Base-by-base conservation (phyloP, 1,140 invertebrate species). In the Vanessa atalanta region DNA sequence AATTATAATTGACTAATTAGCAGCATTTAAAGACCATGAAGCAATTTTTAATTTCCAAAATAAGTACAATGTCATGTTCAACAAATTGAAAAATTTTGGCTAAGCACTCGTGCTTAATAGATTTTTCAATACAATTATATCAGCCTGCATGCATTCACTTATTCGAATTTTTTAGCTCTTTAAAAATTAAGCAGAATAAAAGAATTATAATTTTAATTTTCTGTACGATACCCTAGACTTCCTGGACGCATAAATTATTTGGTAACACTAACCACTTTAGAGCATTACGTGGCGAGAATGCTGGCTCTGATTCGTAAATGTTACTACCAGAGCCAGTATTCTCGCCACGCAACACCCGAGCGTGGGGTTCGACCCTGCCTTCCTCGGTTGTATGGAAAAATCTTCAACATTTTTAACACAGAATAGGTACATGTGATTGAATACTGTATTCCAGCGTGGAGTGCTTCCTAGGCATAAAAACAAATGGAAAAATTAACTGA, bases 271-370 rank as follows among this genome's bases (percentile, higher is more conserved):
- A 61, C 3, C 23, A 61, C 16, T 61, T 61, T 37, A 11, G 91
- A 95, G 13, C 98, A 97, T 86, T 98, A 97, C 82, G 70, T 96
- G 1, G 94, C 96, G 0, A 95, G 96, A 86, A 94, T 97, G 79
- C 84, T 96, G 61, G 95, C 97, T 15, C 90, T 97, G 95, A 97
- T 97, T 93, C 94, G 94, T 91, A 50, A 47, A 6, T 5, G 12
- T 61, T 15, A 3, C 94, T 93, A 97, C 97, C 95, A 97, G 90
- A 14, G 97, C 95, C 61, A 96, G 84, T 79, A 97, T 94, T 86
- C 96, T 95, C 0, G 96, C 94, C 1, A 96, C 70, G 82, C 97
- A 98, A 86, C 97, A 98, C 14, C 95, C 91, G 8, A 94, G 94
- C 1, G 95, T 94, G 0, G 95, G 88, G 84, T 97, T 89, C 26